Percentiles rank a stretch among this genome's conserved stretches.
Evolutionary conservation across 2,888 invertebrate species (phyloP).

Genomic region (Hydraecia micacea): DNA sequence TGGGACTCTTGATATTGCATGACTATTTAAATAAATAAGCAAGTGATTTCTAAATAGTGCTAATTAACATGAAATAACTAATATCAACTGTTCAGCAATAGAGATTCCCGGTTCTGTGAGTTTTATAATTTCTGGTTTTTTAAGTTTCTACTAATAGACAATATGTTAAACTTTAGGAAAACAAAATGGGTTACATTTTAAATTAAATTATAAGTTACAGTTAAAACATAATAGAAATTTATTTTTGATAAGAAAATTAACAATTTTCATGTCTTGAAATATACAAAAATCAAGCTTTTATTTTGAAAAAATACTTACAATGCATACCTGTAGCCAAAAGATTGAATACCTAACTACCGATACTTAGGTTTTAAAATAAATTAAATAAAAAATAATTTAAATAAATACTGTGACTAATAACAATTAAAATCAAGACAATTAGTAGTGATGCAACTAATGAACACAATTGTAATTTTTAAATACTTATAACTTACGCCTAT

Average conservation of each 20-base stretch:
- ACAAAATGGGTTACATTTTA: background rate
- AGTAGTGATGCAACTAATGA: background rate
- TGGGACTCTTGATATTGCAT: background rate
- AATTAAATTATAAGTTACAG: background rate
- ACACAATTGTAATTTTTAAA: background rate
- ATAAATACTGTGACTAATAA: background rate
- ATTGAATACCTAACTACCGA: background rate
- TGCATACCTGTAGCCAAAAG: too few relatives aligned
- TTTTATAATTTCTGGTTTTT: background rate
- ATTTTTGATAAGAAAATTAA: background rate
- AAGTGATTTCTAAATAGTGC: background rate
- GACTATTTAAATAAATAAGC: background rate
- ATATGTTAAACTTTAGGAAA: background rate
- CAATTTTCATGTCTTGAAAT: background rate
- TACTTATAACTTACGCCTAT: background rate
- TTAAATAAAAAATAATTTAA: slow-evolving; percentile 5
- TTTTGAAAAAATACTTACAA: background rate
- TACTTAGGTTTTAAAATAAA: slow-evolving; percentile 3
- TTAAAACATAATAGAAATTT: background rate
- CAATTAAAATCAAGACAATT: background rate
- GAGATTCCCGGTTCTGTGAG: background rate
- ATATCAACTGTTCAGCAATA: background rate
- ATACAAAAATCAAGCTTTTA: background rate
- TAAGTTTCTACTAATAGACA: too few relatives aligned
- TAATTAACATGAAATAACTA: background rate